These are phyloP conservation scores for Hypotaenidia philippensis DNA, from an alignment of 2,797 vertebrate genomes.

Conservation along the genomic window DNA sequence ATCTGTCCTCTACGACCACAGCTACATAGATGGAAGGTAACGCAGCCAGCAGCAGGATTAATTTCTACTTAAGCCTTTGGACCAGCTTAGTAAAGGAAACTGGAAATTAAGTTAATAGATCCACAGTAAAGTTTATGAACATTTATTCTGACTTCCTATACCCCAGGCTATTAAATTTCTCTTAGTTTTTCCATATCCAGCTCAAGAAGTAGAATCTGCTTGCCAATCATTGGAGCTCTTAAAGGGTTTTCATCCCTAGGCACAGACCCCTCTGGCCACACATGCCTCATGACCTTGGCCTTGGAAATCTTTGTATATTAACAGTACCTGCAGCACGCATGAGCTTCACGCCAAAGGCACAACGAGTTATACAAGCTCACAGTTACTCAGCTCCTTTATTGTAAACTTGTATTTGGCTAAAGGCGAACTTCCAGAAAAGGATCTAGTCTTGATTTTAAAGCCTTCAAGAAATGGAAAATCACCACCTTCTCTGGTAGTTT, in stretches of 20 bases:
- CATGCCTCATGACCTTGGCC: background rate
- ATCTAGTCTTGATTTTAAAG: constrained; percentile 1
- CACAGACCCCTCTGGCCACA: background rate
- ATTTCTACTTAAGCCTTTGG: constrained; percentile 6
- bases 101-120: background rate
- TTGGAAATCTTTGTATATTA: background rate
- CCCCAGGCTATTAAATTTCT: background rate
- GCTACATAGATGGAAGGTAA: background rate
- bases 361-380: background rate
- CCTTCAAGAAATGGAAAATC: constrained; percentile 13
- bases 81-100: background rate
- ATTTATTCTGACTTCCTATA: background rate
- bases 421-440: background rate
- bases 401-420: background rate
- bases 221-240: background rate
- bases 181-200: background rate
- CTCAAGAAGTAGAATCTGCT: background rate
- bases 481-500: background rate
- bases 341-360: background rate
- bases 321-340: background rate
- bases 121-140: background rate
- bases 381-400: background rate
- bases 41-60: constrained; percentile 6
- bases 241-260: background rate
- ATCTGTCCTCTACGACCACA: background rate